Evolutionary conservation across 1,140 invertebrate species (phyloP).

Genomic region (Subanguina moxae): DNA sequence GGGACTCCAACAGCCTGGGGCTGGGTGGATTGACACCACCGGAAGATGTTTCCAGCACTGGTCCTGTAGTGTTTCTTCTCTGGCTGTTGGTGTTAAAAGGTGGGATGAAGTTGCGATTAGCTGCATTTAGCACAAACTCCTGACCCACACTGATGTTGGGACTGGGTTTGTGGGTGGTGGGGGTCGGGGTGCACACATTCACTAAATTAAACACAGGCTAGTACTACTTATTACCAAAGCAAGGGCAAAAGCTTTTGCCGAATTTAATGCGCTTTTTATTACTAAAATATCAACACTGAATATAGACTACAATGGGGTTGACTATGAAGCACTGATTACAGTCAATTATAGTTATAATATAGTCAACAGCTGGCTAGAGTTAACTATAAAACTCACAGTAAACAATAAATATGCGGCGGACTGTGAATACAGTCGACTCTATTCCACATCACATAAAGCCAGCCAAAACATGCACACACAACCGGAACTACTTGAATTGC

Average conservation of each 20-base stretch:
- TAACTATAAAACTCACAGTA: too few species aligned
- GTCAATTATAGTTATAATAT: too few species aligned
- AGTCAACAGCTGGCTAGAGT: too few species aligned
- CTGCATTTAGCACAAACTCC: background rate
- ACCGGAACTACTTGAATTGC: too few species aligned
- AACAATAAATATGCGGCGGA: too few species aligned
- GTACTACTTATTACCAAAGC: background rate
- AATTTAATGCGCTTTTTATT: too few species aligned
- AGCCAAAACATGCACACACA: too few species aligned
- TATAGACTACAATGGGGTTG: too few species aligned
- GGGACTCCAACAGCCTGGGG: background rate
- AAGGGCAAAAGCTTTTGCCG: background rate
- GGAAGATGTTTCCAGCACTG: background rate
- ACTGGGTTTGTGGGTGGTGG: background rate
- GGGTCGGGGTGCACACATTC: background rate
- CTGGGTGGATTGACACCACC: background rate
- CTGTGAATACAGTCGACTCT: too few species aligned
- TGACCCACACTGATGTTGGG: conserved; percentile 1
- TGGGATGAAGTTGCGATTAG: background rate
- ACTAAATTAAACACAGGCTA: background rate
- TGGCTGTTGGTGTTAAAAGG: background rate
- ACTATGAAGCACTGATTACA: too few species aligned
- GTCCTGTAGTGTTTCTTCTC: conserved; percentile 3
- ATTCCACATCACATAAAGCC: too few species aligned
- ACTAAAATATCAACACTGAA: too few species aligned